phyloP scores from a whole-genome alignment of 2,888 invertebrate genomes.

The Drosophila mayaguana region DNA sequence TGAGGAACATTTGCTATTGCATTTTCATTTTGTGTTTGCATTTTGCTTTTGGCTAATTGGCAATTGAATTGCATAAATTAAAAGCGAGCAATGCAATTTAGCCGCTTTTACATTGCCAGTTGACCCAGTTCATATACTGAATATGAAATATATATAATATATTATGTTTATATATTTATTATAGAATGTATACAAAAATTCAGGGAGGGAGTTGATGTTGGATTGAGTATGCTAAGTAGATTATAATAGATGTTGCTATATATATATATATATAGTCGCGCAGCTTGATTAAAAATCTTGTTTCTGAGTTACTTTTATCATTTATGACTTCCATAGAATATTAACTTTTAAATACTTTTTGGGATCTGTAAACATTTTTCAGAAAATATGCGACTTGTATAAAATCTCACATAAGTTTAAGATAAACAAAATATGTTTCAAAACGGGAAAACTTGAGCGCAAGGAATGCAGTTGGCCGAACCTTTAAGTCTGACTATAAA shows the following conservation, averaged over 20 bases:
- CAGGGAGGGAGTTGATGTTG: too few species aligned
- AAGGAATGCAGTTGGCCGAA: slow-evolving; percentile 19
- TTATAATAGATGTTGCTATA: too few species aligned
- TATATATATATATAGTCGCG: too few species aligned
- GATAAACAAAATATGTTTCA: slow-evolving; percentile 2
- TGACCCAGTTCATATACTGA: slow-evolving; percentile 75
- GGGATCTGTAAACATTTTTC: not conserved
- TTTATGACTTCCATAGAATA: too few species aligned
- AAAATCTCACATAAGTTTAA: not conserved
- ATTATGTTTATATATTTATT: too few species aligned
- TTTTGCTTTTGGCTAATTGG: slow-evolving; percentile 59
- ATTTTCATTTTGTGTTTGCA: slow-evolving; percentile 8
- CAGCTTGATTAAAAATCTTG: too few species aligned
- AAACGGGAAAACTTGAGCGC: slow-evolving; percentile 32
- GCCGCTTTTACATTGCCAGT: slow-evolving; percentile 38
- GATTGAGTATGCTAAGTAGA: too few species aligned
- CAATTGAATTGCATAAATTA: slow-evolving; percentile 70
- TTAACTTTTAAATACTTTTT: too few species aligned
- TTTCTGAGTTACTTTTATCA: too few species aligned
- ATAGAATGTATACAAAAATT: too few species aligned
- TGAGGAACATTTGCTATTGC: slow-evolving; percentile 28
- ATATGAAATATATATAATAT: too few species aligned
- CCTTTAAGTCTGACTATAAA: slow-evolving; percentile 22
- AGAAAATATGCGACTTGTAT: not conserved
- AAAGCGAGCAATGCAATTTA: slow-evolving; percentile 60